Conservation (phyloP, 2,888 invertebrate species). For the Timema cristinae region DNA sequence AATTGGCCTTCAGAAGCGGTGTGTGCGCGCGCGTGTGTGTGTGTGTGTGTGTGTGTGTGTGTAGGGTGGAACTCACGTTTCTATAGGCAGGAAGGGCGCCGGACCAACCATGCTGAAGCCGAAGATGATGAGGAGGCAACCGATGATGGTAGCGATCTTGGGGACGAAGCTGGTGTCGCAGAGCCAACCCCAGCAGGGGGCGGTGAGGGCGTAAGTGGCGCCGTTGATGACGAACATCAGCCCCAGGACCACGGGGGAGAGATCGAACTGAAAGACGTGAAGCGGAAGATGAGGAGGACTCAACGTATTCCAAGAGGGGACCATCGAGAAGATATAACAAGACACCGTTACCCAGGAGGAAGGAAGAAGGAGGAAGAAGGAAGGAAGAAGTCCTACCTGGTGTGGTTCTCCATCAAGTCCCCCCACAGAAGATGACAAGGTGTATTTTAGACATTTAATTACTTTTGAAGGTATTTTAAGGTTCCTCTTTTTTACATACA, state of each 20-base stretch:
- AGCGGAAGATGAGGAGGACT: neutral
- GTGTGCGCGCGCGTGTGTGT: too few relatives aligned
- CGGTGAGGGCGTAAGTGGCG: slow-evolving; percentile 71
- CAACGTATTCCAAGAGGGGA: too few relatives aligned
- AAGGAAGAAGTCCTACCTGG: too few relatives aligned
- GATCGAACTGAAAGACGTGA: slow-evolving; percentile 52
- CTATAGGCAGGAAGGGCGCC: slow-evolving; percentile 66
- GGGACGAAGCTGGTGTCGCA: slow-evolving; percentile 56
- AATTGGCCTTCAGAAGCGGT: too few relatives aligned
- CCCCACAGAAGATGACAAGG: too few relatives aligned
- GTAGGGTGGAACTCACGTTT: slow-evolving; percentile 50
- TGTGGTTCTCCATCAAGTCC: too few relatives aligned
- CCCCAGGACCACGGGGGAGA: slow-evolving; percentile 67
- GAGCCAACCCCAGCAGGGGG: slow-evolving; percentile 76
- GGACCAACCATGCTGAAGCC: slow-evolving; percentile 77
- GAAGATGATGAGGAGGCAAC: slow-evolving; percentile 60
- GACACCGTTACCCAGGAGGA: neutral
- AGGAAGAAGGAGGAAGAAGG: too few relatives aligned
- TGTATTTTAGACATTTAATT: too few relatives aligned
- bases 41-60: too few relatives aligned
- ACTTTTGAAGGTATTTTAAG: too few relatives aligned
- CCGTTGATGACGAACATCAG: slow-evolving; percentile 82
- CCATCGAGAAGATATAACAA: neutral
- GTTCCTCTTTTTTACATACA: too few relatives aligned
- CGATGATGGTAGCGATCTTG: slow-evolving; percentile 57